Base-by-base conservation (phyloP, 2,888 invertebrate genomes). In the Gortyna flavago region DNA sequence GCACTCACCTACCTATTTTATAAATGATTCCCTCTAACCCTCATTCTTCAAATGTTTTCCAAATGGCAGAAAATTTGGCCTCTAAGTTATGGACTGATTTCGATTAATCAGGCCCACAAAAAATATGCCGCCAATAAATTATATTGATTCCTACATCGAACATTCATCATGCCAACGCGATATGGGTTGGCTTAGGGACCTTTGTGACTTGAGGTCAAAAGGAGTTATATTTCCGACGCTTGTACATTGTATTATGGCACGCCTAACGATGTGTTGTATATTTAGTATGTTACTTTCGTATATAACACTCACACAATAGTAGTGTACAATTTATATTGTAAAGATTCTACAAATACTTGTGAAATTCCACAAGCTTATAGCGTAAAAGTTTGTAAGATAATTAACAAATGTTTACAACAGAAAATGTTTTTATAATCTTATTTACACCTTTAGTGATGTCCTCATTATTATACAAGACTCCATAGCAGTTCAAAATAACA, bases 111-210 rank as follows among this genome's bases (percentile, higher is more conserved):
- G 79, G 68, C 44, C 72, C 64, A 69, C 75, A 85, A 87, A 83
- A 84, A 87, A 80, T 87, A 87, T 82, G 72, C 75, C 61, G 48
- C 61, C 77, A 70, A 87, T 82, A 85, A 80, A 80, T 81, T 81
- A 76, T 80, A 82, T 83, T 75, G 80, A 80, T 79, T 79, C 78
- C 76, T 77, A 81, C 75, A 79, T 54, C 67, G 78, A 74, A 79
- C 75, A 75, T 79, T 80, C 75, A 77, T 87, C 76, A 84, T 75
- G 64, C 69, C 72, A 65, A 87, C 81, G 76, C 69, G 79, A 79
- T 80, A 83, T 85, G 87, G 80, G 82, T 77, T 88, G 89, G 79
- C 79, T 88, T 85, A 77, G 65, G 79, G 80, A 88, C 85, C 88
- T 87, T 84, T 73, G 79, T 68, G 29, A 64, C 57, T 54, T 79